Evolutionary conservation across 1,140 invertebrate genomes (phyloP).

Genomic region (Paralvinella palmiformis): DNA sequence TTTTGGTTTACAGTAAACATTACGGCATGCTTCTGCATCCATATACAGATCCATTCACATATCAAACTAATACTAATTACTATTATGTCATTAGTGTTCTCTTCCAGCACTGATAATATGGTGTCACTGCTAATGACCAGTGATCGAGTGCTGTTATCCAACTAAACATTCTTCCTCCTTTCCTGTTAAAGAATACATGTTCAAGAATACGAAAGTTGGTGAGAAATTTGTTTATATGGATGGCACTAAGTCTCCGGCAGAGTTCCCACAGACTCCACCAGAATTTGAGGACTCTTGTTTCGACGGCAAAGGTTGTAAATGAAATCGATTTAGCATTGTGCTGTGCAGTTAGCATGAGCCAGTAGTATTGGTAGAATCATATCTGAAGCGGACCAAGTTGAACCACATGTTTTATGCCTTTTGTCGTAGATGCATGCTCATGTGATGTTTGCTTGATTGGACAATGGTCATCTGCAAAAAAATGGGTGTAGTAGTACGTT

Average conservation of each 20-base stretch:
- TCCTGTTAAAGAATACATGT: background rate
- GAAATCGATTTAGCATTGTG: background rate
- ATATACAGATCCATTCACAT: no score
- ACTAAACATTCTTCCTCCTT: background rate
- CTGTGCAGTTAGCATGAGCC: background rate
- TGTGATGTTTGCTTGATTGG: background rate
- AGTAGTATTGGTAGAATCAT: background rate
- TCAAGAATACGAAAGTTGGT: conserved; percentile 8
- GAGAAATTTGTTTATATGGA: conserved; percentile 3
- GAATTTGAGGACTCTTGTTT: background rate
- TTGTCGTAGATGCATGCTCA: background rate
- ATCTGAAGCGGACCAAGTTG: background rate
- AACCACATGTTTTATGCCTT: background rate
- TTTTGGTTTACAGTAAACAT: no score
- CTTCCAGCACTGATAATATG: no score
- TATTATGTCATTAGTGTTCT: no score
- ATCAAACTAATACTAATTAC: no score
- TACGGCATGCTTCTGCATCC: no score
- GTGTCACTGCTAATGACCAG: no score
- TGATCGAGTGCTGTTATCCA: no score
- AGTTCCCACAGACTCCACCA: background rate
- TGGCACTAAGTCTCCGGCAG: background rate
- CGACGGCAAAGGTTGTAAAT: background rate
- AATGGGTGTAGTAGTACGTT: no score
- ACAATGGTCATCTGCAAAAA: background rate